Evolutionary conservation across 2,797 vertebrate genomes (phyloP), one percentile per base, ranked within the genome.

Genomic region (Spondyliosoma cantharus): DNA sequence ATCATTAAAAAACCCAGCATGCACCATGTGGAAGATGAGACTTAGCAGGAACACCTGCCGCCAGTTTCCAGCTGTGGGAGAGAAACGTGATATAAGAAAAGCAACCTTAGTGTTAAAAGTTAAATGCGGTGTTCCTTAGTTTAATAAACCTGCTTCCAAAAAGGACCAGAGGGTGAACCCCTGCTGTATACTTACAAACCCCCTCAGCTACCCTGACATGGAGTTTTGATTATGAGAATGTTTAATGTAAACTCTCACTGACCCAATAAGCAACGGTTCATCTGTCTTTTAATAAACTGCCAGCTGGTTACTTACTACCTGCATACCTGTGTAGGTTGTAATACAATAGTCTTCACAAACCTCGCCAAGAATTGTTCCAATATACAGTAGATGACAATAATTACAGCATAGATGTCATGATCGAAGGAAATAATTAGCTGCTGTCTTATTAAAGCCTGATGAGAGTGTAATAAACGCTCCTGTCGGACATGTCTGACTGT

Each of bases 401-500:
- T 79, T 27, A 65, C 24, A 13, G 72, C 64, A 45, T 67, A 9
- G 3, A 56, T 15, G 16, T 56, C 5, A 14, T 0, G 20, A 82
- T 76, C 7, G 59, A 73, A 72, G 66, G 8, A 24, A 46, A 50
- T 13, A 0, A 25, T 71, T 50, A 6, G 52, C 49, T 15, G 57
- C 22, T 22, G 24, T 72, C 25, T 88, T 81, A 85, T 86, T 82
- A 82, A 84, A 78, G 66, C 58, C 45, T 15, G 79, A 65, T 81
- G 85, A 90, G 63, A 50, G 80, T 70, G 64, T 81, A 81, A 71
- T 82, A 86, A 80, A 27, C 24, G 14, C 11, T 79, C 9, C 59
- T 43, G 68, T 46, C 48, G 2, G 59, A 37, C 19, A 68, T 32
- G 37, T 59, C 60, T 62, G 74, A 52, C 20, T 1, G 4, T 22